Evolutionary conservation across 2,797 vertebrate genomes (phyloP).

Genomic region (Fistularia tabacaria): DNA sequence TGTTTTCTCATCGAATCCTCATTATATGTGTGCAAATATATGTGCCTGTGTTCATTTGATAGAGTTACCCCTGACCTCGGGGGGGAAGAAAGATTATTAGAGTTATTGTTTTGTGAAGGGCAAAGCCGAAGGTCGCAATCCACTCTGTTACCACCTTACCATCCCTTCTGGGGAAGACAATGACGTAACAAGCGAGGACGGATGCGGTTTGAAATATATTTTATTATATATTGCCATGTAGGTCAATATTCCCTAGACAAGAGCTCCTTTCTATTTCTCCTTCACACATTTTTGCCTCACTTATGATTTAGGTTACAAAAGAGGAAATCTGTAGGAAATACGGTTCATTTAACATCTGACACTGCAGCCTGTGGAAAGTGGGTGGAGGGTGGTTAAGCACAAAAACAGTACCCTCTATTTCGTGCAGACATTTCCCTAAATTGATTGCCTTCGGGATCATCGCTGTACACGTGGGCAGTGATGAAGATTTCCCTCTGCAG

Average conservation of each 20-base stretch:
- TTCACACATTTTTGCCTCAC: conserved; percentile 21
- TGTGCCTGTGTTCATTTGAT: not conserved
- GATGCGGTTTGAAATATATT: conserved; percentile 36
- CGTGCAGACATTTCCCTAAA: no score
- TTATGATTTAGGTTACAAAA: conserved; percentile 6
- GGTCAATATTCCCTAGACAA: conserved; percentile 49
- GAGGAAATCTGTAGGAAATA: conserved; percentile 13
- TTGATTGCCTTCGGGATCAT: no score
- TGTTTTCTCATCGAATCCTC: not conserved
- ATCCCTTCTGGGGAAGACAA: conserved; percentile 33
- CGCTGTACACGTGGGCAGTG: no score
- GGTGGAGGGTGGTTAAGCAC: no score
- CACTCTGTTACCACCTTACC: conserved; percentile 32
- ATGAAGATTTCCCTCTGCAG: no score
- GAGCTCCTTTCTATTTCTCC: conserved; percentile 23
- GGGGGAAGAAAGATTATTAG: conserved; percentile 45
- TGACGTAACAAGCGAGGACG: conserved; percentile 34
- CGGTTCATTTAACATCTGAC: conserved; percentile 4
- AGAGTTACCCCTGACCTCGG: conserved; percentile 26
- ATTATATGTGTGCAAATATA: conserved; percentile 9
- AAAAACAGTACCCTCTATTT: no score
- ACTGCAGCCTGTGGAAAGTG: not conserved
- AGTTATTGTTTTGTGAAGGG: conserved; percentile 61
- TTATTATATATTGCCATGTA: conserved; percentile 52
- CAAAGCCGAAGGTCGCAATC: conserved; percentile 50